phyloP scores from a whole-genome alignment of 2,888 invertebrate species.

The Cheilosia scutellata region DNA sequence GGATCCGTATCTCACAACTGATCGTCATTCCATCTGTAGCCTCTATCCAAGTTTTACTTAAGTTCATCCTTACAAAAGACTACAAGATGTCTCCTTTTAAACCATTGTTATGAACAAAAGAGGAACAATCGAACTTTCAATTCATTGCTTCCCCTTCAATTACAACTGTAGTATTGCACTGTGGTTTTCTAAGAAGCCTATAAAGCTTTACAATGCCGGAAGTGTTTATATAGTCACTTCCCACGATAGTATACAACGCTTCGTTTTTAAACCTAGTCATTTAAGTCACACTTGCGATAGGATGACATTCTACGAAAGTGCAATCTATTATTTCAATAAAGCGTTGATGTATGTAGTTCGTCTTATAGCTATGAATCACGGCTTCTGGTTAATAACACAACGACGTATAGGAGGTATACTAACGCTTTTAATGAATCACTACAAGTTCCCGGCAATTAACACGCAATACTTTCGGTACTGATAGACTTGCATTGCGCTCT shows the following conservation, averaged over 20 bases:
- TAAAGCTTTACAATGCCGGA: not conserved
- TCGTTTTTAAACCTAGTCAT: not conserved
- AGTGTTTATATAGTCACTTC: not conserved
- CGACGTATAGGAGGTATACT: not conserved
- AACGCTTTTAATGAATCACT: slow-evolving; percentile 43
- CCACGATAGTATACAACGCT: not conserved
- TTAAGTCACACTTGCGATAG: not conserved
- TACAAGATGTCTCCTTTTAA: too few relatives aligned
- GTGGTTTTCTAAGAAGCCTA: not conserved
- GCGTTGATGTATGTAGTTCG: not conserved
- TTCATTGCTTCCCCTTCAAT: not conserved
- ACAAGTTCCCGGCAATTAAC: slow-evolving; percentile 2
- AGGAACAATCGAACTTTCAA: too few relatives aligned
- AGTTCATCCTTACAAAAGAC: too few relatives aligned
- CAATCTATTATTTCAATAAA: slow-evolving; percentile 22
- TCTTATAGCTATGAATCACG: slow-evolving; percentile 41
- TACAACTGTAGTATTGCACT: not conserved
- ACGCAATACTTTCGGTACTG: slow-evolving; percentile 15
- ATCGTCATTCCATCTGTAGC: too few relatives aligned
- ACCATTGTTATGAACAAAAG: too few relatives aligned
- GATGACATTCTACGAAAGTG: slow-evolving; percentile 16
- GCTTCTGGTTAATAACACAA: slow-evolving; percentile 16
- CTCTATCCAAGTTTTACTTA: too few relatives aligned
- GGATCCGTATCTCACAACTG: too few relatives aligned
- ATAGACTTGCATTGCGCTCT: not conserved